These are phyloP conservation scores for Nasonovia ribisnigri DNA, from an alignment of 2,888 invertebrate genomes.

Conservation along the genomic window DNA sequence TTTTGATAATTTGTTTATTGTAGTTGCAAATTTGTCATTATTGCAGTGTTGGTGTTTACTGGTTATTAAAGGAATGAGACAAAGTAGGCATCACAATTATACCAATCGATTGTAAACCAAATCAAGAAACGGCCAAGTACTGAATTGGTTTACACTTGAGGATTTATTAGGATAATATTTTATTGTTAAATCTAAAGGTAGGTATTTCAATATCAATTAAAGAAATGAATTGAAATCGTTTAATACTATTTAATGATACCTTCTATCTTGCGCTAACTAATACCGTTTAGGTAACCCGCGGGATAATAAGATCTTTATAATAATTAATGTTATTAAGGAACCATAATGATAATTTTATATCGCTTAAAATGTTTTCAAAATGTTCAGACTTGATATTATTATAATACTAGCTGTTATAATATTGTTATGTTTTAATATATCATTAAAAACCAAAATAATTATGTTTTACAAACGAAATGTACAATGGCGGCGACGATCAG, in stretches of 20 bases:
- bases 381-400: too few relatives aligned
- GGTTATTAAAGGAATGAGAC: neutral
- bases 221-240: neutral
- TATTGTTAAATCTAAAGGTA: neutral
- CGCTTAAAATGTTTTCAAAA: too few relatives aligned
- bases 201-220: slow-evolving; percentile 3
- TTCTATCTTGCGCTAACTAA: neutral
- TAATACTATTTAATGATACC: neutral
- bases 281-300: neutral
- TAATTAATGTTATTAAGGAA: neutral
- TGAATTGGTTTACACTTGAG: neutral
- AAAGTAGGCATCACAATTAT: neutral
- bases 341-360: neutral
- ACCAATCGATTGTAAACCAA: neutral
- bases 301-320: neutral
- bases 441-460: too few relatives aligned
- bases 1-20: too few relatives aligned
- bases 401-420: too few relatives aligned
- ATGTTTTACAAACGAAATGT: neutral
- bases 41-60: too few relatives aligned
- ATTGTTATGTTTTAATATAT: too few relatives aligned
- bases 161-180: neutral
- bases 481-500: neutral
- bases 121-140: neutral
- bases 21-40: too few relatives aligned